These are phyloP conservation scores for Sinonovacula constricta DNA, from an alignment of 1,140 invertebrate genomes.

Conservation along the genomic window DNA sequence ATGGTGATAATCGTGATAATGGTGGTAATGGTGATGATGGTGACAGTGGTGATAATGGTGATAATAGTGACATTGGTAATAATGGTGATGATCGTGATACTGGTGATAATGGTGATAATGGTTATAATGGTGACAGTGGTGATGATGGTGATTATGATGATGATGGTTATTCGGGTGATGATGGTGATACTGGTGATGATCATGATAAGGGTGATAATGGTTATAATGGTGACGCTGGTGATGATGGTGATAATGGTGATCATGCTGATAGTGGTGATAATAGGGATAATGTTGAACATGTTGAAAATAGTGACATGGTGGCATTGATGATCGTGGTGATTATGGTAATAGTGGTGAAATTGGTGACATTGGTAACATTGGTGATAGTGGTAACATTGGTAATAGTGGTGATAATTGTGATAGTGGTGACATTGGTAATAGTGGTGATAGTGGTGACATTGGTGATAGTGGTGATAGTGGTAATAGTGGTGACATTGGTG, in stretches of 20 bases:
- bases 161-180: too few relatives aligned
- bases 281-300: not conserved
- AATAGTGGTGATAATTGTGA: not conserved
- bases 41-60: too few relatives aligned
- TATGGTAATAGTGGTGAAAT: not conserved
- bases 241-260: conserved; percentile 4
- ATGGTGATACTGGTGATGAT: not conserved
- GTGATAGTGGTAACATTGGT: not conserved
- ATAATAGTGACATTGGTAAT: too few relatives aligned
- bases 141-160: too few relatives aligned
- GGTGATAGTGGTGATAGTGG: not conserved
- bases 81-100: too few relatives aligned
- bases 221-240: not conserved
- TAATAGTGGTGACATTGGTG: not conserved
- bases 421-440: not conserved
- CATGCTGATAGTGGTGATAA: not conserved
- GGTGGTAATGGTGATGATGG: too few relatives aligned
- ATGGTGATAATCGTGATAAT: too few relatives aligned
- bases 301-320: not conserved
- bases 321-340: not conserved
- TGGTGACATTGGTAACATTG: not conserved
- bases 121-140: too few relatives aligned
- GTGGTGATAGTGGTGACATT: not conserved
- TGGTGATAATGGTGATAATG: too few relatives aligned
- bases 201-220: not conserved